These are phyloP conservation scores for Lepus timidus DNA, from an alignment of 2,113 vertebrate species.

Conservation along the genomic window DNA sequence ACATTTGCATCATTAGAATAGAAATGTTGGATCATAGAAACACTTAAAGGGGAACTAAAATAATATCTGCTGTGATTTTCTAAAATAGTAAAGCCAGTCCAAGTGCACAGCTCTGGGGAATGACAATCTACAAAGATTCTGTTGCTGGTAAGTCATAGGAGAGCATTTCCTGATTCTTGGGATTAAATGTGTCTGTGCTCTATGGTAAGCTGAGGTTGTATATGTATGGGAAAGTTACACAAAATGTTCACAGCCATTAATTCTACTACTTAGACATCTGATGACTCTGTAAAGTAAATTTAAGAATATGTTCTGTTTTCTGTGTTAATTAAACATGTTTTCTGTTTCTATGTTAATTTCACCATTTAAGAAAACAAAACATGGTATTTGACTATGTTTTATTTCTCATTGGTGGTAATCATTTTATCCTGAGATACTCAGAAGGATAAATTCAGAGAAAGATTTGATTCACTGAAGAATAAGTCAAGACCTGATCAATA, in stretches of 20 bases:
- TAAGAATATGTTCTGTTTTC: not conserved
- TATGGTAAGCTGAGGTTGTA: not conserved
- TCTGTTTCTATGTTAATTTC: not conserved
- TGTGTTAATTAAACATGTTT: too few species aligned
- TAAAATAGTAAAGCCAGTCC: not conserved
- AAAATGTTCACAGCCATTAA: not conserved
- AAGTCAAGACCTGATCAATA: not conserved
- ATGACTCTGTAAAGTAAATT: not conserved
- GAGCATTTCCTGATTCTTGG: not conserved
- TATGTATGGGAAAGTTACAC: not conserved
- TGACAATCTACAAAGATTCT: not conserved
- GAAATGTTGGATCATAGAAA: not conserved
- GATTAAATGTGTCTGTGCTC: accelerated
- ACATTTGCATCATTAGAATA: not conserved
- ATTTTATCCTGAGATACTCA: not conserved
- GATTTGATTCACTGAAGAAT: not conserved
- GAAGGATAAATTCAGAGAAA: not conserved
- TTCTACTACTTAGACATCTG: not conserved
- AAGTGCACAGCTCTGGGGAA: not conserved
- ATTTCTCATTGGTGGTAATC: not conserved
- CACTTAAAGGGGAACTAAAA: not conserved
- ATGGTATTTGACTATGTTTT: not conserved
- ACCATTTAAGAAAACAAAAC: not conserved
- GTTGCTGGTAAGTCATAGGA: too few species aligned
- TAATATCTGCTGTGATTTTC: not conserved